Evolutionary conservation across 2,797 vertebrate species (phyloP), one percentile per base, ranked within the genome.

Genomic region (Coreius guichenoti): DNA sequence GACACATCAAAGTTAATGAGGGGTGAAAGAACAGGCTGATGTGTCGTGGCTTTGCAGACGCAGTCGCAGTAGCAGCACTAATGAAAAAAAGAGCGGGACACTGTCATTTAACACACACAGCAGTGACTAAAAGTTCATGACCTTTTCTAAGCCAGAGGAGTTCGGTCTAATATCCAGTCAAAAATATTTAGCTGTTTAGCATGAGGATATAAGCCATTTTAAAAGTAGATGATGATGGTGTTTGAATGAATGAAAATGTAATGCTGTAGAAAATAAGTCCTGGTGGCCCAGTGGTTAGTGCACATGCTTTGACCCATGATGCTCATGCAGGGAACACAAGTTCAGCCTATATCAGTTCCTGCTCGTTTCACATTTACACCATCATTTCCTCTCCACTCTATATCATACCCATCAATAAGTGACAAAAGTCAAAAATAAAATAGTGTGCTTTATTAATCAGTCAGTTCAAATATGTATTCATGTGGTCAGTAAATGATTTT

Each of bases 1-100:
- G 80, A 83, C 74, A 63, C 65, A 87, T 88, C 86, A 87, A 81
- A 90, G 87, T 87, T 90, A 91, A 91, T 90, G 88, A 90, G 87
- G 86, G 74, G 89, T 88, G 87, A 86, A 91, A 83, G 87, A 83
- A 88, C 86, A 82, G 63, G 36, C 88, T 85, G 87, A 89, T 86
- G 85, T 89, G 82, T 86, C 63, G 83, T 82, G 86, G 58, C 81
- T 79, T 77, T 81, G 69, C 81, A 36, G 72, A 74, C 51, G 45
- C 56, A 47, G 83, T 84, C 23, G 45, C 80, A 82, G 73, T 39
- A 82, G 72, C 82, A 74, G 65, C 69, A 26, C 61, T 82, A 43
- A 49, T 65, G 33, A 83, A n/a, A 81, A 81, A 73, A 67, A 80
- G 80, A 81, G 54, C 72, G 26, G 76, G 79, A 39, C 26, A 58